Conservation (phyloP, 1,140 invertebrate species). For the Neelides sp. region DNA sequence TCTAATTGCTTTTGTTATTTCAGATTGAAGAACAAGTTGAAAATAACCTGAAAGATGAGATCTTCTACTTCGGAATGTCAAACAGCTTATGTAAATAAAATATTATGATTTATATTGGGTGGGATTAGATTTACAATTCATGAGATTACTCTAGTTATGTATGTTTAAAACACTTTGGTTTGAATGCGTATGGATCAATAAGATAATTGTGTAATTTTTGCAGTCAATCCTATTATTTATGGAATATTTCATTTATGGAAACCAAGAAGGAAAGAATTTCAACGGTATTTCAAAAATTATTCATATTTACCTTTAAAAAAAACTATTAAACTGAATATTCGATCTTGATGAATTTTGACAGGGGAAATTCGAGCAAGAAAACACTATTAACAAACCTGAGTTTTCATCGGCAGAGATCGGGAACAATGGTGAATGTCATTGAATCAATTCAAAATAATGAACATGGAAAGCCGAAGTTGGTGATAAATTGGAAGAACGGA, state of each 20-base stretch:
- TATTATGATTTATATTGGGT: no score
- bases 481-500: neutral
- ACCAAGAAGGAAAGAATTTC: constrained; percentile 33
- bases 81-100: constrained; percentile 75
- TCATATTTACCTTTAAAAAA: constrained; percentile 12
- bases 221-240: constrained; percentile 76
- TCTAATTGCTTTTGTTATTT: neutral
- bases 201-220: no score
- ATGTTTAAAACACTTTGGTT: no score
- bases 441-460: constrained; percentile 5
- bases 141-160: no score
- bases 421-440: constrained; percentile 1
- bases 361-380: constrained; percentile 19
- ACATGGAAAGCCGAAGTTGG: neutral
- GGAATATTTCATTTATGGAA: constrained; percentile 67
- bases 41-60: constrained; percentile 32
- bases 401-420: constrained; percentile 21
- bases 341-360: constrained; percentile 9
- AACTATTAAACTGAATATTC: no score
- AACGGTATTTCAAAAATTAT: constrained; percentile 15
- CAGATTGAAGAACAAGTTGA: constrained; percentile 16
- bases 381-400: constrained; percentile 25
- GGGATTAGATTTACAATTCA: no score
- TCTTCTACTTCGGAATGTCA: constrained; percentile 68
- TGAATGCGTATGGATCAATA: no score